Percentiles rank a stretch among this genome's conserved stretches.
Evolutionary conservation across 2,113 vertebrate species (phyloP).

Genomic region (Proterorhinus semilunaris): DNA sequence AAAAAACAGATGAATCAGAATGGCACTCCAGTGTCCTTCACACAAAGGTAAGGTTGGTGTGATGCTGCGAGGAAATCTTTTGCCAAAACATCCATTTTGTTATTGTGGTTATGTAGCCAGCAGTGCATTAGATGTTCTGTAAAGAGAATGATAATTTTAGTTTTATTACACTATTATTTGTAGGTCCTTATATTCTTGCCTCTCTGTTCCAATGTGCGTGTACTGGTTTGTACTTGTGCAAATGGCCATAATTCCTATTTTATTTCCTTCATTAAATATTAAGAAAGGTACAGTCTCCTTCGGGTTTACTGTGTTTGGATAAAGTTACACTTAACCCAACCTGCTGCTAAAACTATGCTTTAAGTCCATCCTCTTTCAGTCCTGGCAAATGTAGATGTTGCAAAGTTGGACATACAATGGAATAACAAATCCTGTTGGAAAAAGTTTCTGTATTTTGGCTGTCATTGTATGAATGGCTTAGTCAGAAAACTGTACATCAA

Average conservation of each 20-base stretch:
- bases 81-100: slow-evolving; percentile 9
- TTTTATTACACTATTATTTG: no score
- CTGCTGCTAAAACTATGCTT: no score
- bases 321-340: no score
- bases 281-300: no score
- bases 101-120: neutral
- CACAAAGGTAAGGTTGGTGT: neutral
- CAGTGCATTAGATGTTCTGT: neutral
- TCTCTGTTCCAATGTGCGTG: no score
- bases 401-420: neutral
- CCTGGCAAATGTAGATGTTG: neutral
- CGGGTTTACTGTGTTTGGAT: no score
- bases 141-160: neutral
- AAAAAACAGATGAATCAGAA: neutral
- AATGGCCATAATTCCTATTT: no score
- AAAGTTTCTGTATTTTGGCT: neutral
- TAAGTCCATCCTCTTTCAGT: no score
- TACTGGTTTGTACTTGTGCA: no score
- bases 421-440: neutral
- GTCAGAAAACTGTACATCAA: neutral
- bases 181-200: no score
- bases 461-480: neutral
- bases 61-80: neutral
- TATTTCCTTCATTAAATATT: no score
- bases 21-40: neutral